Evolutionary conservation across 2,113 vertebrate species (phyloP), one percentile per base, ranked within the genome.

Genomic region (Ovibos moschatus): DNA sequence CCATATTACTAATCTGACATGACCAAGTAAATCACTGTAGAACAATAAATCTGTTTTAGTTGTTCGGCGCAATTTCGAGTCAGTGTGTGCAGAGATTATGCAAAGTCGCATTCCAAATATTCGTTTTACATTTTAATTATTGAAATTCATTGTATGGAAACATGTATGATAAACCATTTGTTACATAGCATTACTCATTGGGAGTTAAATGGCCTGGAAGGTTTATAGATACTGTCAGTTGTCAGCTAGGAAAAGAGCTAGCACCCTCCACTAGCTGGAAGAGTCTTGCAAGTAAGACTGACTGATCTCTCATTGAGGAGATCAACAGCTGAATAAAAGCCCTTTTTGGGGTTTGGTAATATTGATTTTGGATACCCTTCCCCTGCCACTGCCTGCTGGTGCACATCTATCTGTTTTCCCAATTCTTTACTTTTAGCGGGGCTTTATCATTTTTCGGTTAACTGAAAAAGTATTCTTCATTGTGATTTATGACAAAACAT

Each of bases 1-100:
- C 98, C 97, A 97, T 99, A 99, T 98, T 99, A 98, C 97, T 98
- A 99, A 99, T 99, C 98, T 98, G 98, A 99, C 98, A 98, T 98
- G 98, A 97, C 98, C 27, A 58, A 98, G 98, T 98, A 98, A 99
- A 99, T 99, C 98, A 98, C 47, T 96, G 89, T 64, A 97, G 97
- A 92, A 97, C 95, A 98, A 98, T 99, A 97, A 97, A 98, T 98
- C 97, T 98, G 95, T 97, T 98, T 97, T 82, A 97, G 98, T 97
- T 98, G 78, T 87, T 97, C 23, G 0, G 58, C 88, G 97, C 96
- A 93, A 91, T 30, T 94, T 21, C 25, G 55, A 98, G 97, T 97
- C 98, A 97, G 96, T 91, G 85, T 97, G 95, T 96, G 98, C 95
- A 94, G 97, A 95, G 96, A 97, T 98, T 96, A 98, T 97, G 98